Base-by-base conservation (phyloP, 2,113 vertebrate genomes). In the Mus pahari region DNA sequence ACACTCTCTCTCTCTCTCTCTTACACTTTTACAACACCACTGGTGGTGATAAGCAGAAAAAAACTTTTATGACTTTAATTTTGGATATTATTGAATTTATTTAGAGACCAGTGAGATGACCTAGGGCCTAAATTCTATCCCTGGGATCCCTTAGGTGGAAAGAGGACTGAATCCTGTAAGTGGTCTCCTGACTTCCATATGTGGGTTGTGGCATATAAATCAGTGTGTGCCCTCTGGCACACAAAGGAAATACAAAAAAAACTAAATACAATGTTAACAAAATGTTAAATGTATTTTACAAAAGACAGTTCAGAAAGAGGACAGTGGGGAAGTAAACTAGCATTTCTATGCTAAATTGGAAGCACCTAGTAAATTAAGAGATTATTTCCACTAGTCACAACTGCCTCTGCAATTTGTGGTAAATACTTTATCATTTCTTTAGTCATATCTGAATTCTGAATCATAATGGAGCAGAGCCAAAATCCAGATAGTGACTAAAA, bases 311-410 rank as follows among this genome's bases (percentile, higher is more conserved):
- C 6, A 74, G 55, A 68, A 94, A 94, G 33, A 92, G 55, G 33
- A 62, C 78, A 33, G 79, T 10, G 24, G 39, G 4, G 9, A 45
- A 73, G 19, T 74, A 42, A 73, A 74, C 73, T 42, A 81, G 62
- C 33, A 93, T 64, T 96, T 93, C 64, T 33, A 87, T 86, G 87
- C 14, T 79, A 95, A 91, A 20, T 39, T 64, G 45, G 45, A 96
- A 83, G 39, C 16, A 45, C 31, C 53, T 83, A 55, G 3, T 83
- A 71, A 86, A 48, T 73, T 91, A 14, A 28, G 39, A 92, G 66
- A 94, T 66, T 81, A 94, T 81, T 79, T 83, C 68, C 74, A n/a
- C 66, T 88, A 92, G 55, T 60, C 55, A 78, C 28, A 77, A 53
- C 64, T 73, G 73, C 45, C 45, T 86, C n/a, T 90, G 3, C 79